Base-by-base conservation (phyloP, 2,888 invertebrate species). In the Athalia circularis region DNA sequence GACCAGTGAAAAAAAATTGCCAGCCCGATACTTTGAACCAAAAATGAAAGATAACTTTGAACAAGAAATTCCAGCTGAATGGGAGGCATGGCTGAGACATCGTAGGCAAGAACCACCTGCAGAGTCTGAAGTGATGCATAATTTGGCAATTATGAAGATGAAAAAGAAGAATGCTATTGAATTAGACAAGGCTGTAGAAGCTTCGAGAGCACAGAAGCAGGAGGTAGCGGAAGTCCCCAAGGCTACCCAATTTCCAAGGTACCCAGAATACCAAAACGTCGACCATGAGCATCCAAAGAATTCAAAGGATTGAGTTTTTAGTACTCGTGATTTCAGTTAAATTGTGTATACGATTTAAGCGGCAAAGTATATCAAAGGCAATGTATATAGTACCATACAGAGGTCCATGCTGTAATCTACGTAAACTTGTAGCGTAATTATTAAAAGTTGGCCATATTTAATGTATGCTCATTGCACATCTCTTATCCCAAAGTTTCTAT, bases 1-100 rank as follows among this genome's bases (percentile, higher is more conserved):
- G 0, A 91, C 93, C 72, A 86, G 91, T 68, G 95, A 95, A 0
- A 94, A 94, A 88, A 92, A 94, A 67, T 94, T 92, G 82, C 87
- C 94, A 0, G 92, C 92, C 0, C 91, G 97, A 72, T 96, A 95
- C 94, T 97, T 95, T 90, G 93, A 93, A 81, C 95, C 96, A 0
- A 91, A 92, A 65, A 92, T 93, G 15, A 92, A 92, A 62, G 93
- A 94, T 80, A 89, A 92, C 45, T 95, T 95, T 84, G 93, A 94
- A 81, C 94, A 95, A 86, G 95, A 96, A 85, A 87, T 96, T 84
- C 96, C 97, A 0, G 93, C 95, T 0, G 97, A 97, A 90, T 97
- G 97, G 97, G 96, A 96, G 87, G 92, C 97, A 6, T 97, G 97
- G 97, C 90, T 97, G 67, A 92, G 97, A 82, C 82, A 80, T 84